Base-by-base conservation (phyloP, 2,113 vertebrate genomes). In the Zingel zingel region DNA sequence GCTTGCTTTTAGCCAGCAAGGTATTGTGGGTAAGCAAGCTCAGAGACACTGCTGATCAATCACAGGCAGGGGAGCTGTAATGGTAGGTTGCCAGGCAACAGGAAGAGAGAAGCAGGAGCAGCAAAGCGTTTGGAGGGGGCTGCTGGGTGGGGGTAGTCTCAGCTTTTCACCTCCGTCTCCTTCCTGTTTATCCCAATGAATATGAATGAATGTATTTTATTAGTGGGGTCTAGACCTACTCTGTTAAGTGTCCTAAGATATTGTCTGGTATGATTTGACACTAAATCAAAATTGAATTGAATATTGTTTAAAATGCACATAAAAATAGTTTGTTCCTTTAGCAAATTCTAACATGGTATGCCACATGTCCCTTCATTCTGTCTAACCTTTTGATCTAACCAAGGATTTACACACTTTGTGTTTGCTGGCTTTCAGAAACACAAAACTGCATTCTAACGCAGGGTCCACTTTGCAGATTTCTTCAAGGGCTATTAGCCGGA, bases 21-120 rank as follows among this genome's bases (percentile, higher is more conserved):
- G 91, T 59, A 93, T 91, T 93, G 33, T 94, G 93, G 93, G 89
- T 91, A 93, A 87, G 89, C 54, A 57, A 74, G 81, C 83, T 74
- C 61, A 63, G 81, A 77, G 74, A 81, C 8, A 54, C 74, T 79
- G 87, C 87, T 90, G 92, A 94, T 94, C 92, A 92, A 93, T 93
- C 93, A 89, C 80, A 83, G 86, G 74, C 87, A 78, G 81, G 62
- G 69, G 86, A 80, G 84, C 86, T 81, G 86, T 94, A 91, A 92
- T 92, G 93, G 90, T 86, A 73, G 75, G 95, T 96, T 95, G 92
- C 95, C 81, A 90, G 84, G 95, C 92, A 96, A 96, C 95, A 93
- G 84, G 86, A 82, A 61, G 76, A 77, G 85, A 91, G 79, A 86
- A 83, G 83, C 89, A 89, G 85, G 68, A 66, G 84, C 90, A 89